Evolutionary conservation across 2,113 vertebrate species (phyloP).

Genomic region (Mohoua ochrocephala): DNA sequence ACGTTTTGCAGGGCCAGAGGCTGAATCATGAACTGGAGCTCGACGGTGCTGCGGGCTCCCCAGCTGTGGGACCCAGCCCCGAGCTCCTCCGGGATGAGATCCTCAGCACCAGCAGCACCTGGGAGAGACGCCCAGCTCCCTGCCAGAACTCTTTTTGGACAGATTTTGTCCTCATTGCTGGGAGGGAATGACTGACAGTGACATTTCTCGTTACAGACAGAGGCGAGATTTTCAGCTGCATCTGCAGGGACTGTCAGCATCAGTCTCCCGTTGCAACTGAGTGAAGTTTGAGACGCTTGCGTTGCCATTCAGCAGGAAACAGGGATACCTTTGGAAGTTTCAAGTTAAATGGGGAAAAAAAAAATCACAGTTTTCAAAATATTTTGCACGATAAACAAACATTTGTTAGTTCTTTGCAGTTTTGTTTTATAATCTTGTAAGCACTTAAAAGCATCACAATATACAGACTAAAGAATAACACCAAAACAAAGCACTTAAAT

Average conservation of each 20-base stretch:
- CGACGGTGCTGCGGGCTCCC: not conserved
- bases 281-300: fast-evolving
- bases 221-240: not conserved
- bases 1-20: not conserved
- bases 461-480: not conserved
- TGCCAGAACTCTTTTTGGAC: fast-evolving
- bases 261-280: not conserved
- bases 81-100: not conserved
- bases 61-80: not conserved
- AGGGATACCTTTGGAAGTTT: not conserved
- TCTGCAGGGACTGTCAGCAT: not conserved
- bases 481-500: not conserved
- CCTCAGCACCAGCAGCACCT: not conserved
- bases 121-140: not conserved
- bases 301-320: not conserved
- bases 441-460: not conserved
- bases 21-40: not conserved
- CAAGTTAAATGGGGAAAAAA: not conserved
- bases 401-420: not conserved
- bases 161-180: not conserved
- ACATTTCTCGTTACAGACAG: not conserved
- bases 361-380: not conserved
- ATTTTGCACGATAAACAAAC: not conserved
- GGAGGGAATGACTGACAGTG: not conserved
- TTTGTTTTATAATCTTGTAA: not conserved